Evolutionary conservation across 2,797 vertebrate species (phyloP).

Genomic region (Sitta carolinensis): DNA sequence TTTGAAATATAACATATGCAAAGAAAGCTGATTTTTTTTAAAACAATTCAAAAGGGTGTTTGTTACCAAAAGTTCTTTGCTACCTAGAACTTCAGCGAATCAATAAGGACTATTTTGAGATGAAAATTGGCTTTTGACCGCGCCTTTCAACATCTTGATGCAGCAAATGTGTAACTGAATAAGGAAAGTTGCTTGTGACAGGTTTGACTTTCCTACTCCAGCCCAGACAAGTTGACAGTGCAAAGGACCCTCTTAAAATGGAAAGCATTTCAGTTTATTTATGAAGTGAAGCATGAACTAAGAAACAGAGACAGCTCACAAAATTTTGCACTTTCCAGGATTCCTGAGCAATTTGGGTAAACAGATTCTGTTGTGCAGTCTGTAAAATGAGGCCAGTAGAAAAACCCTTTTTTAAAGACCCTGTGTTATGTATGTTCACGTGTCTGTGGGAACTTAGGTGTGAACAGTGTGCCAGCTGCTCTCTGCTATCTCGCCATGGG

Average conservation of each 20-base stretch:
- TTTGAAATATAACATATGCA: not conserved
- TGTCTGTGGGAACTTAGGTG: not conserved
- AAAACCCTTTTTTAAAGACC: not conserved
- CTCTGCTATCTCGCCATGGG: not conserved
- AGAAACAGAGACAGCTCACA: not conserved
- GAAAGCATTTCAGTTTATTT: not conserved
- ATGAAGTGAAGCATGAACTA: not conserved
- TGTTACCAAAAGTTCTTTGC: not conserved
- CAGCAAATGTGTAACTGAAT: not conserved
- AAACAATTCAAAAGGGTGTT: not conserved
- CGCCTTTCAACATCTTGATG: not conserved
- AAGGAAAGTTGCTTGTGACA: not conserved
- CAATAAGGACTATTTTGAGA: not conserved
- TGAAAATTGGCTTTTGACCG: not conserved
- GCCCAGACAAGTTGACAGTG: not conserved
- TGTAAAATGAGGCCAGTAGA: not conserved
- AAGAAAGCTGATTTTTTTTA: not conserved
- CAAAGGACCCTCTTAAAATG: not conserved
- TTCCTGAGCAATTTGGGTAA: not conserved
- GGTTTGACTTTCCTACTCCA: not conserved
- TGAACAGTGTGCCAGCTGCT: not conserved
- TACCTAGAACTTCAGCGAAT: not conserved
- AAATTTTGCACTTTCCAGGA: not conserved
- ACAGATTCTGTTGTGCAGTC: not conserved
- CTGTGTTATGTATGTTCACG: fast-evolving